A percentile compares a stretch with the other conserved stretches of the same genome.
Evolutionary conservation across 1,140 invertebrate genomes (phyloP).

Genomic region (Stegodyphus dumicola): DNA sequence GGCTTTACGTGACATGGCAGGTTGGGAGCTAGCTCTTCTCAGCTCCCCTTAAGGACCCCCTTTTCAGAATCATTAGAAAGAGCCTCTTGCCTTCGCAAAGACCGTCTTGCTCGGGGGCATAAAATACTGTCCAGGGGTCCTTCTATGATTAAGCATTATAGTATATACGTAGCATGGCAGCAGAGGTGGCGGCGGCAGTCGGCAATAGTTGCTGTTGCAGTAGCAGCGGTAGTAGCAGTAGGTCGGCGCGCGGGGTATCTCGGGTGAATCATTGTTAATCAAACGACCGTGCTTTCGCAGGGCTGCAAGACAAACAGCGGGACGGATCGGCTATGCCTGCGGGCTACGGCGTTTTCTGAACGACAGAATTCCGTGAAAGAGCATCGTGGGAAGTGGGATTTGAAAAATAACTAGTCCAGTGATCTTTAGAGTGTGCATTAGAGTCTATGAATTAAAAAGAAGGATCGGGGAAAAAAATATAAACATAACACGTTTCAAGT

Average conservation of each 20-base stretch:
- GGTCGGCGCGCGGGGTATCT: too few species aligned
- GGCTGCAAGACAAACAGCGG: constrained; percentile 39
- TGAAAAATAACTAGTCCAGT: constrained; percentile 20
- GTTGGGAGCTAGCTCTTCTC: too few species aligned
- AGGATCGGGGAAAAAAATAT: background rate
- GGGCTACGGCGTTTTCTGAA: constrained; percentile 11
- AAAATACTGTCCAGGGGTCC: constrained; percentile 23
- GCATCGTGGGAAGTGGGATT: constrained; percentile 4
- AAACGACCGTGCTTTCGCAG: constrained; percentile 42
- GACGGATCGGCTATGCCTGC: background rate
- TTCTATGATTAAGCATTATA: constrained; percentile 46
- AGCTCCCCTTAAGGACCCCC: background rate
- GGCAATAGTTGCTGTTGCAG: too few species aligned
- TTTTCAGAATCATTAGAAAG: constrained; percentile 15
- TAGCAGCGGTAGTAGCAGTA: too few species aligned
- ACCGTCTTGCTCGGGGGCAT: constrained; percentile 29
- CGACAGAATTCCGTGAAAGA: constrained; percentile 29
- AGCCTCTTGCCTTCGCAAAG: background rate
- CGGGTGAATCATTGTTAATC: constrained; percentile 54
- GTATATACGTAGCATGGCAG: background rate
- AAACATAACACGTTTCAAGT: background rate
- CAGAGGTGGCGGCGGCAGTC: background rate
- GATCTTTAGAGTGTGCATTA: constrained; percentile 6
- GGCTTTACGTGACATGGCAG: too few species aligned
- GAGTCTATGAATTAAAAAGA: background rate